Evolutionary conservation across 2,888 invertebrate genomes (phyloP).

Genomic region (Harmothoe impar): DNA sequence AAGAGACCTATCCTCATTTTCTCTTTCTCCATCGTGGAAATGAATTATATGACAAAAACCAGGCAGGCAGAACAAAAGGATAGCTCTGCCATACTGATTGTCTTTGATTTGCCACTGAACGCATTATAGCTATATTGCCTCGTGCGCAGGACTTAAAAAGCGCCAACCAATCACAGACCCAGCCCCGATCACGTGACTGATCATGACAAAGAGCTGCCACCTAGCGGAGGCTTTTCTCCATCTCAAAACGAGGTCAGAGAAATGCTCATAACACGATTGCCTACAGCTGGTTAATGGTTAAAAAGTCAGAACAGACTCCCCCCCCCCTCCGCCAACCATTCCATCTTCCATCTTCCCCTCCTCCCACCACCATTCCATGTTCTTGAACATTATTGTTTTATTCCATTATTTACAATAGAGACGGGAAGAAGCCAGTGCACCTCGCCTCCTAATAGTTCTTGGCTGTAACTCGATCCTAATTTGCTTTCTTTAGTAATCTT

Average conservation of each 20-base stretch:
- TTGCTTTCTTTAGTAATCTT: slow-evolving; percentile 54
- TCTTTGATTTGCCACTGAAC: slow-evolving; percentile 60
- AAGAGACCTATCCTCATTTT: slow-evolving; percentile 32
- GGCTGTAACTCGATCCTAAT: slow-evolving; percentile 43
- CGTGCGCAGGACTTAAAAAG: not conserved
- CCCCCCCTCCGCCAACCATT: no score
- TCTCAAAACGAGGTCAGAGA: slow-evolving; percentile 44
- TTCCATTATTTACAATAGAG: slow-evolving; percentile 43
- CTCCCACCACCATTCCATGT: not conserved
- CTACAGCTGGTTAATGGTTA: not conserved
- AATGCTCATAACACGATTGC: slow-evolving; percentile 58
- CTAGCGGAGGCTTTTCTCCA: not conserved
- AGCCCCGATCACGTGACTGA: slow-evolving; percentile 42
- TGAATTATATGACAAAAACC: slow-evolving; percentile 56
- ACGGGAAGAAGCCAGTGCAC: not conserved
- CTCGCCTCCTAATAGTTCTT: slow-evolving; percentile 11
- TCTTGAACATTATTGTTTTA: not conserved
- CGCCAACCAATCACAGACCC: slow-evolving; percentile 31
- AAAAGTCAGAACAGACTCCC: not conserved
- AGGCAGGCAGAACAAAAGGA: slow-evolving; percentile 50
- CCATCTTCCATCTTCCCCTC: no score
- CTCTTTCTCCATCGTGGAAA: slow-evolving; percentile 54
- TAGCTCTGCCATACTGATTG: slow-evolving; percentile 54
- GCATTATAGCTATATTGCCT: slow-evolving; percentile 61
- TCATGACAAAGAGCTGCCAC: slow-evolving; percentile 41